Conservation (phyloP, 2,797 vertebrate genomes). For the Urophycis tenuis region DNA sequence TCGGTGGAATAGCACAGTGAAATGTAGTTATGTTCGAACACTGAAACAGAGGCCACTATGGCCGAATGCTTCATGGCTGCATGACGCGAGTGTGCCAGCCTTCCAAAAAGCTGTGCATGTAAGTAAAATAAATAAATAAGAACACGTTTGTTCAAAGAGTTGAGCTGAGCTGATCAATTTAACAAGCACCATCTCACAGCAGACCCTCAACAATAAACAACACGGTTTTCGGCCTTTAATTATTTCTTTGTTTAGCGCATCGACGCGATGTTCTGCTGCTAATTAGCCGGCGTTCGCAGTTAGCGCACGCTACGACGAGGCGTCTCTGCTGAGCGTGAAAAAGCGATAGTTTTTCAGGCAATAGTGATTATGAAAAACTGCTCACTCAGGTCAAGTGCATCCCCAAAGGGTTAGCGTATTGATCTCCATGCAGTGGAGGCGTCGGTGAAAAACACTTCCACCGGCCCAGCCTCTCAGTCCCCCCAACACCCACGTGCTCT, state of each 20-base stretch:
- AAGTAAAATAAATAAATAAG: background rate
- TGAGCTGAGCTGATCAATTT: background rate
- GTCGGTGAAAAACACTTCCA: constrained; percentile 52
- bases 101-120: background rate
- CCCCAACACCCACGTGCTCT: constrained; percentile 42
- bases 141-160: background rate
- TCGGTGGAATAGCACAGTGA: too few relatives aligned
- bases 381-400: constrained; percentile 50
- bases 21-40: background rate
- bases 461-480: constrained; percentile 48
- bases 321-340: background rate
- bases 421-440: constrained; percentile 62
- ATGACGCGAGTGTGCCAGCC: too few relatives aligned
- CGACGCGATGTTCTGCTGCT: background rate
- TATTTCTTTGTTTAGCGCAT: too few relatives aligned
- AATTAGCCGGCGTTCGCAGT: background rate
- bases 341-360: constrained; percentile 26
- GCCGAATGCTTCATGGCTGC: background rate
- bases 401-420: constrained; percentile 46
- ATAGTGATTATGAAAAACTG: constrained; percentile 53
- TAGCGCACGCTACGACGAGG: background rate
- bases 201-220: too few relatives aligned
- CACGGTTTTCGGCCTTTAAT: too few relatives aligned
- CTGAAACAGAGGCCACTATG: background rate
- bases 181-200: background rate